Evolutionary conservation across 2,797 vertebrate species (phyloP).

Genomic region (Cuculus canorus): DNA sequence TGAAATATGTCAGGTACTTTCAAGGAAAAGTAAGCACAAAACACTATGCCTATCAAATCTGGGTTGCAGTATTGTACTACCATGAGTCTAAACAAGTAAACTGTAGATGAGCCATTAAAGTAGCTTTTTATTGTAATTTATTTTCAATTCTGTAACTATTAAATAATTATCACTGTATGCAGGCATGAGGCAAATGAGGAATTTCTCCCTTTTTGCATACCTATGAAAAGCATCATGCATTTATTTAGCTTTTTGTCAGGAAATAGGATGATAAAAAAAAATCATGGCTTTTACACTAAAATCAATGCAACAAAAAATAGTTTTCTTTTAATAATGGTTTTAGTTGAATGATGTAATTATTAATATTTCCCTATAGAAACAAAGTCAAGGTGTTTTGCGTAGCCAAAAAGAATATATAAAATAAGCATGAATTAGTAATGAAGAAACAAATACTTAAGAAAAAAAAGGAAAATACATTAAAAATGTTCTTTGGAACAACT

Average conservation of each 20-base stretch:
- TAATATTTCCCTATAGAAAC: neutral
- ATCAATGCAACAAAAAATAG: neutral
- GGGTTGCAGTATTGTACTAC: neutral
- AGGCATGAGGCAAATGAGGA: neutral
- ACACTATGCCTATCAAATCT: neutral
- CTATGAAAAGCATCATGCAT: neutral
- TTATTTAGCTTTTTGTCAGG: neutral
- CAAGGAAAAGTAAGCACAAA: neutral
- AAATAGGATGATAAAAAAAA: neutral
- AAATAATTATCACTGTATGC: neutral
- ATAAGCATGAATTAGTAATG: neutral
- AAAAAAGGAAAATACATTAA: neutral
- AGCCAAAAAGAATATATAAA: neutral
- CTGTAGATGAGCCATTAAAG: neutral
- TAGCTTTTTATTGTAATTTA: accelerated
- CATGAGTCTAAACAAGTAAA: neutral
- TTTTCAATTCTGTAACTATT: neutral
- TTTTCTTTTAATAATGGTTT: neutral
- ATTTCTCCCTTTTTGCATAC: neutral
- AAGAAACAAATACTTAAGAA: neutral
- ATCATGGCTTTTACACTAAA: neutral
- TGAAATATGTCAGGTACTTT: neutral
- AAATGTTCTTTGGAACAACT: neutral
- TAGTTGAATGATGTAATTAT: neutral
- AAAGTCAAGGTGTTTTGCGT: neutral